These are phyloP conservation scores for Calephelis virginiensis DNA, from an alignment of 1,140 invertebrate genomes.

Conservation along the genomic window DNA sequence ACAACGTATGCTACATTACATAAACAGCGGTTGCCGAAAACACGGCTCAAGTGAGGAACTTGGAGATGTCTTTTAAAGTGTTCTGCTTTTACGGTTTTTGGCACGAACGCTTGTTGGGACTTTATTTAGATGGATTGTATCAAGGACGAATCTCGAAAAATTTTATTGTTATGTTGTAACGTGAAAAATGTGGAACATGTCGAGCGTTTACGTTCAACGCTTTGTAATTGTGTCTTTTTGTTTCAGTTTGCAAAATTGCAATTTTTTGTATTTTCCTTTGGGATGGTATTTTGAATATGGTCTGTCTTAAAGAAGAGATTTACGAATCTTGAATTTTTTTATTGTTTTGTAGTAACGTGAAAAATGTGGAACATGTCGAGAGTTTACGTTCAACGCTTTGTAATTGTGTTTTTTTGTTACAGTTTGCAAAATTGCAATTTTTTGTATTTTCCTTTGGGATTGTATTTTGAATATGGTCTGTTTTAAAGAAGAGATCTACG, in stretches of 20 bases:
- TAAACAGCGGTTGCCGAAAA: conserved; percentile 7
- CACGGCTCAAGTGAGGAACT: conserved; percentile 2
- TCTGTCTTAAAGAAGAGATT: too few relatives aligned
- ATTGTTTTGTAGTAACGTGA: background rate
- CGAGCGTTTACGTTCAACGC: background rate
- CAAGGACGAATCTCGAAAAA: background rate
- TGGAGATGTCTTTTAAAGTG: conserved; percentile 14
- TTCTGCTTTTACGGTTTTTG: conserved; percentile 14
- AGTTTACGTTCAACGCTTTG: background rate
- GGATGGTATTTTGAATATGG: too few relatives aligned
- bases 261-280: too few relatives aligned
- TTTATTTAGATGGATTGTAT: conserved; percentile 12
- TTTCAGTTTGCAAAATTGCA: too few relatives aligned
- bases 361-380: background rate
- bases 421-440: too few relatives aligned
- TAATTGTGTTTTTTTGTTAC: too few relatives aligned
- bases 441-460: too few relatives aligned
- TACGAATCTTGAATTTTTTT: background rate
- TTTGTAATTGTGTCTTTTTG: too few relatives aligned
- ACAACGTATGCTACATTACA: conserved; percentile 9
- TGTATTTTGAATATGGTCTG: too few relatives aligned
- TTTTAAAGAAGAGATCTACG: background rate
- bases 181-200: background rate
- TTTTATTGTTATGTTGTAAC: conserved; percentile 3
- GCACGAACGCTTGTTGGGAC: conserved; percentile 7